phyloP scores from a whole-genome alignment of 2,888 invertebrate species.

The Alloscopus bannaensis region DNA sequence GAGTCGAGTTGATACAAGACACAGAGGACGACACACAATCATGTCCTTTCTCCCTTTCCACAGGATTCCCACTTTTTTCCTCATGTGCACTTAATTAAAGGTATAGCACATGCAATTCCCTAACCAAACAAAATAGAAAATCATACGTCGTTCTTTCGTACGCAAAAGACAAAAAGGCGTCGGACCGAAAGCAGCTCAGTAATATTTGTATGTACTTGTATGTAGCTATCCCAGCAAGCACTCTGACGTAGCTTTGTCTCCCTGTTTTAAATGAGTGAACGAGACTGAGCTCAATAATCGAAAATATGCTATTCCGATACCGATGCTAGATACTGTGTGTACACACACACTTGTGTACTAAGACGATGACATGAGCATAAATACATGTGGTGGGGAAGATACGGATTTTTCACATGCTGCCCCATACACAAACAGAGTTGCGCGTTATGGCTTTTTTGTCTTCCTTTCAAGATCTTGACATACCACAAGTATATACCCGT shows the following conservation, averaged over 20 bases:
- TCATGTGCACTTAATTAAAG: constrained; percentile 63
- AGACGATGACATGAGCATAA: too few relatives aligned
- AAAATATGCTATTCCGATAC: too few relatives aligned
- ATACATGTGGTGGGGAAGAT: too few relatives aligned
- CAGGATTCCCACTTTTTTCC: constrained; percentile 12
- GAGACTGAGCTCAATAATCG: constrained; percentile 36
- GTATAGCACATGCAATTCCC: constrained; percentile 60
- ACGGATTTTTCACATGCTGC: too few relatives aligned
- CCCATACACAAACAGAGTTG: too few relatives aligned
- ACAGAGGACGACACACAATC: background rate
- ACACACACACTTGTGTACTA: background rate
- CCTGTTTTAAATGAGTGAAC: constrained; percentile 10
- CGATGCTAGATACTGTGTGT: too few relatives aligned
- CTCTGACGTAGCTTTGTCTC: background rate
- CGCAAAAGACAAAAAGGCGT: too few relatives aligned
- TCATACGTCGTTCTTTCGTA: background rate
- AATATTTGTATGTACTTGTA: constrained; percentile 49
- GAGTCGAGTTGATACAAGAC: background rate
- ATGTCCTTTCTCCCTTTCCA: constrained; percentile 21
- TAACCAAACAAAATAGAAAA: constrained; percentile 37
- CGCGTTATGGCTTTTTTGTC: too few relatives aligned
- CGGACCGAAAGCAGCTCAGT: constrained; percentile 28
- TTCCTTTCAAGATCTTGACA: constrained; percentile 20
- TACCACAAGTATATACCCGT: too few relatives aligned
- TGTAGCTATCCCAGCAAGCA: too few relatives aligned